Evolutionary conservation across 2,797 vertebrate genomes (phyloP).

Genomic region (Petrocephalus sullivani): DNA sequence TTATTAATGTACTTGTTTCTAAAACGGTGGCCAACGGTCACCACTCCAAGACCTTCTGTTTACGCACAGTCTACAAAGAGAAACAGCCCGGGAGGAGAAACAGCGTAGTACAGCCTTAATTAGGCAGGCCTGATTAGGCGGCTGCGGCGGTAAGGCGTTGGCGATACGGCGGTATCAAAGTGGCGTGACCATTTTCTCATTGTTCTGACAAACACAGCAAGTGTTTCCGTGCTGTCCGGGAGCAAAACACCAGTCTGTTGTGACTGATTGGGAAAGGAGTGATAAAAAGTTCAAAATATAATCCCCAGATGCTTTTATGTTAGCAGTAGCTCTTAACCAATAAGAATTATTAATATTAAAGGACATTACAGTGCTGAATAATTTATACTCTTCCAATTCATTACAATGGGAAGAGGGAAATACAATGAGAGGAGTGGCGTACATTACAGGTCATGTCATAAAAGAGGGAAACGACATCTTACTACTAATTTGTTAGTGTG

Average conservation of each 20-base stretch:
- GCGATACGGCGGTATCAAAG: conserved; percentile 36
- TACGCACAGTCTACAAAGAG: conserved; percentile 47
- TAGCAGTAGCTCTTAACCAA: conserved; percentile 42
- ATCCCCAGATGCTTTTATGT: conserved; percentile 36
- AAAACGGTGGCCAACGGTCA: conserved; percentile 50
- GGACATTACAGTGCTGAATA: conserved; percentile 36
- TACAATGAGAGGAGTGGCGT: conserved; percentile 50
- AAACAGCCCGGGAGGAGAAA: conserved; percentile 39
- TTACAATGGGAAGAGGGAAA: conserved; percentile 42
- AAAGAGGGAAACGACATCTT: conserved; percentile 54
- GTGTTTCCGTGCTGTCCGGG: conserved; percentile 40
- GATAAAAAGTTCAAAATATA: conserved; percentile 39
- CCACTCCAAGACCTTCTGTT: conserved; percentile 39
- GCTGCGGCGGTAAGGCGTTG: conserved; percentile 36
- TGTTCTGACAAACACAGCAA: conserved; percentile 37
- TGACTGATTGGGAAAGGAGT: conserved; percentile 37
- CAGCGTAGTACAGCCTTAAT: conserved; percentile 50
- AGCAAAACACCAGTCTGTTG: conserved; percentile 41
- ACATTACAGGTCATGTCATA: conserved; percentile 57
- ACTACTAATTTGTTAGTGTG: conserved; percentile 61
- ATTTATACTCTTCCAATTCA: conserved; percentile 38
- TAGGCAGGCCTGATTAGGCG: conserved; percentile 54
- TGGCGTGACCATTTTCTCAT: conserved; percentile 35
- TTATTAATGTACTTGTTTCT: conserved; percentile 29
- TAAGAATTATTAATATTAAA: conserved; percentile 44